A percentile compares a stretch with the other conserved stretches of the same genome.
Conservation (phyloP, 1,140 invertebrate genomes). For the Lithobius niger region DNA sequence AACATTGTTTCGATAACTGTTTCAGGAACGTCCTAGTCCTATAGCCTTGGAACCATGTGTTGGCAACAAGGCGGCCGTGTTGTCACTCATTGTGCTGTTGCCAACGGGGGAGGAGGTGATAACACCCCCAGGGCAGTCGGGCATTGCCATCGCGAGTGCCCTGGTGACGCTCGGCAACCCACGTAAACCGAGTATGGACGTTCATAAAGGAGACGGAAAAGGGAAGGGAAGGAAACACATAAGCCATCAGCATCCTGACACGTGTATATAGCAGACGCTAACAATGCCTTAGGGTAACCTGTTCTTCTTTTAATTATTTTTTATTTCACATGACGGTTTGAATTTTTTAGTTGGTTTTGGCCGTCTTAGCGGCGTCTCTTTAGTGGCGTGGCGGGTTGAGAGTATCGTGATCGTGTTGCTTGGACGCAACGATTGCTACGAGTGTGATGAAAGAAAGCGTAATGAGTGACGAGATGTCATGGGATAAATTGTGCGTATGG, state of each 20-base stretch:
- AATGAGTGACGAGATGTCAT: too few species aligned
- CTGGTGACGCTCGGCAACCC: slow-evolving; percentile 20
- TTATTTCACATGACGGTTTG: neutral
- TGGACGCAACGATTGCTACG: neutral
- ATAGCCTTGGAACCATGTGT: slow-evolving; percentile 85
- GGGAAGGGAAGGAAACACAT: slow-evolving; percentile 40
- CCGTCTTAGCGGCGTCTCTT: neutral
- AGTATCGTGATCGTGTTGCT: too few species aligned
- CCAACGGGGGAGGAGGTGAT: slow-evolving; percentile 62
- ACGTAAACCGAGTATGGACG: slow-evolving; percentile 21
- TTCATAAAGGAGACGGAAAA: slow-evolving; percentile 45
- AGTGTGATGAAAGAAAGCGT: neutral
- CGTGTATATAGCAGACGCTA: slow-evolving; percentile 24
- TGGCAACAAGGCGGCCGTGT: slow-evolving; percentile 77
- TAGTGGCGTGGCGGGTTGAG: too few species aligned
- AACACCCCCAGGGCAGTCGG: slow-evolving; percentile 68
- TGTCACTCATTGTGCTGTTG: slow-evolving; percentile 77
- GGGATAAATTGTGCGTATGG: too few species aligned
- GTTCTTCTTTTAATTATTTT: neutral
- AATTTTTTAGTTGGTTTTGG: neutral
- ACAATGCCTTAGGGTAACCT: neutral
- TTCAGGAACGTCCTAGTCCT: slow-evolving; percentile 66
- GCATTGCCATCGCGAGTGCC: slow-evolving; percentile 23
- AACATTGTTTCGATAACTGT: too few species aligned
- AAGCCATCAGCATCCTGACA: slow-evolving; percentile 52